phyloP scores from a whole-genome alignment of 2,888 invertebrate species.

The Meiosimyza platycephala region DNA sequence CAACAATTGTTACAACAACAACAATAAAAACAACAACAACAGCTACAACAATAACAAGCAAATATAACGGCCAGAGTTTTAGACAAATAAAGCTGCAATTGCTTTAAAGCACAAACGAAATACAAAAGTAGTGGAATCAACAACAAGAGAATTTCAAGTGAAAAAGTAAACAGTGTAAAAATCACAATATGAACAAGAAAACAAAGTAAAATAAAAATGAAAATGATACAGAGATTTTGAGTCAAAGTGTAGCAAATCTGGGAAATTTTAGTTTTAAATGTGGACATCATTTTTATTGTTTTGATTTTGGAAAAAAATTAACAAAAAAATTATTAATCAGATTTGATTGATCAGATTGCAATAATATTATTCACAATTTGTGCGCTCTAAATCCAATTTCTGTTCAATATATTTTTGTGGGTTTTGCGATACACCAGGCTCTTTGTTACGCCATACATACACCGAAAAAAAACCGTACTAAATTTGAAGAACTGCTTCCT shows the following conservation, averaged over 20 bases:
- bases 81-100: conserved; percentile 9
- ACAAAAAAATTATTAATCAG: conserved; percentile 8
- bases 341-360: not conserved
- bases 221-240: conserved; percentile 4
- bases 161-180: not conserved
- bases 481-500: too few relatives aligned
- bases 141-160: conserved; percentile 8
- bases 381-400: too few relatives aligned
- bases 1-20: not conserved
- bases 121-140: not conserved
- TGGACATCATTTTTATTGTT: too few relatives aligned
- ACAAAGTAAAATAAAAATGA: not conserved
- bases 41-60: not conserved
- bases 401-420: too few relatives aligned
- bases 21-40: not conserved
- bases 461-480: too few relatives aligned
- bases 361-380: not conserved
- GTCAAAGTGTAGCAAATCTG: conserved; percentile 1
- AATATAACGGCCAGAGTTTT: conserved; percentile 1
- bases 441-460: too few relatives aligned
- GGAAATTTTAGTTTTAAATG: too few relatives aligned
- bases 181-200: conserved; percentile 2
- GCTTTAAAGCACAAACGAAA: not conserved
- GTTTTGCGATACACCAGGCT: too few relatives aligned
- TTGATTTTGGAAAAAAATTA: not conserved